Percentiles rank a stretch among this genome's conserved stretches.
Evolutionary conservation across 2,113 vertebrate species (phyloP).

Genomic region (Thinocorus orbignyianus): DNA sequence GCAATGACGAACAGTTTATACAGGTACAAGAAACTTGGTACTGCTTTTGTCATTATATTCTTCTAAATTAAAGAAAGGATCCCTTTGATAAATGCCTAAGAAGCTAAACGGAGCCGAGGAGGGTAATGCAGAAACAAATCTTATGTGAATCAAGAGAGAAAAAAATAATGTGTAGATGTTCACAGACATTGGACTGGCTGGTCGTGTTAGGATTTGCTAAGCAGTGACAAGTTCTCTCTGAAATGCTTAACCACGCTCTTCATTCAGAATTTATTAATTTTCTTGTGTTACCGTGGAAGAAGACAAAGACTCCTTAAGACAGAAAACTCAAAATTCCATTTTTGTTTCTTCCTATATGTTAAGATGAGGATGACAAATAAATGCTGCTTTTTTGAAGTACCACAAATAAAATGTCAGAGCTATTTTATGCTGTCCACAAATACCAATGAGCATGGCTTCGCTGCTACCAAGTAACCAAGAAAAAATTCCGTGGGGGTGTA

Average conservation of each 20-base stretch:
- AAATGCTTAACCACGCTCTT: accelerated
- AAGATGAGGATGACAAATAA: background rate
- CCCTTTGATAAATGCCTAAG: background rate
- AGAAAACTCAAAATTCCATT: background rate
- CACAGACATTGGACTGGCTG: background rate
- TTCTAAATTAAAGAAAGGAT: background rate
- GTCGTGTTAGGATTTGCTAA: background rate
- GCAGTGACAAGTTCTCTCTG: background rate
- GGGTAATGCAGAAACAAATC: background rate
- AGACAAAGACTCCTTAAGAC: background rate
- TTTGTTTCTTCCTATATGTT: background rate
- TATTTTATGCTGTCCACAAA: background rate
- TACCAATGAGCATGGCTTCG: background rate
- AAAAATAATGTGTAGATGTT: too few relatives aligned
- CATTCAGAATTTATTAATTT: background rate
- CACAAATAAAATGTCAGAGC: background rate
- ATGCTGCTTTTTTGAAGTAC: background rate
- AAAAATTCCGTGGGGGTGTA: accelerated
- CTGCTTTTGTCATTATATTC: background rate
- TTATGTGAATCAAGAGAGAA: background rate
- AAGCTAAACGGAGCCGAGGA: background rate
- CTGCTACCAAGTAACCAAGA: background rate
- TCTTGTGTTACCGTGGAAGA: background rate
- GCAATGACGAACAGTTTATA: accelerated
- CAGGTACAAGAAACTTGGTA: background rate